Evolutionary conservation across 92 coral and sea anemone genomes (phyloP), one percentile per base, ranked within the genome.

Genomic region (Umimayanthus kanabou): DNA sequence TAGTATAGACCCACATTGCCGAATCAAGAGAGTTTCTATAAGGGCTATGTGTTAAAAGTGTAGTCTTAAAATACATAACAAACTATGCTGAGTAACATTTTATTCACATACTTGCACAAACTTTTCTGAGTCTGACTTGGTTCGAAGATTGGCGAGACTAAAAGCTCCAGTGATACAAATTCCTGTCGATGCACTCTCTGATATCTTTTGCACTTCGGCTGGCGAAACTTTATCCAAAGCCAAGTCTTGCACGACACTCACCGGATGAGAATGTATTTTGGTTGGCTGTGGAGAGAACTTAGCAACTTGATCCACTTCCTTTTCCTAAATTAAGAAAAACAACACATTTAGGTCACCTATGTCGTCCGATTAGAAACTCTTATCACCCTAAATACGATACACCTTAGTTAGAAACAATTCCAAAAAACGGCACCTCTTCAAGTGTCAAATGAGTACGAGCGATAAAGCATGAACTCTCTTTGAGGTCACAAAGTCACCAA

Each of bases 81-180:
- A 33, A 33, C 37, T 33, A 33, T 33, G 37, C 2, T 33, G 37
- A 9, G 20, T 5, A 78, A 45, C 26, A 74, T 1, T n/a, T 14
- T 18, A 74, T 0, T 22, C 65, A 45, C 64, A 43, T 42, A 78
- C 81, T 43, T 78, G 81, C 47, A 78, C 81, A 78, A 78, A 78
- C 8, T 50, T 50, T 78, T 78, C 81, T 4, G 58, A 50, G 81
- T 78, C 79, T 2, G 79, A 39, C 18, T 74, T 78, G 1, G 81
- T 78, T 45, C 58, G 33, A 47, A 78, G 81, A 42, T 78, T 57
- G 39, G 81, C 81, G 39, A 78, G 81, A 50, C 81, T 78, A 50
- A 78, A 78, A 78, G 81, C 64, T 47, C 81, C 81, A 10, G 81
- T 47, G 58, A 78, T 78, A 9, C 81, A 78, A 28, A 78, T 78